Evolutionary conservation across 2,113 vertebrate genomes (phyloP).

Genomic region (Tapirus terrestris): DNA sequence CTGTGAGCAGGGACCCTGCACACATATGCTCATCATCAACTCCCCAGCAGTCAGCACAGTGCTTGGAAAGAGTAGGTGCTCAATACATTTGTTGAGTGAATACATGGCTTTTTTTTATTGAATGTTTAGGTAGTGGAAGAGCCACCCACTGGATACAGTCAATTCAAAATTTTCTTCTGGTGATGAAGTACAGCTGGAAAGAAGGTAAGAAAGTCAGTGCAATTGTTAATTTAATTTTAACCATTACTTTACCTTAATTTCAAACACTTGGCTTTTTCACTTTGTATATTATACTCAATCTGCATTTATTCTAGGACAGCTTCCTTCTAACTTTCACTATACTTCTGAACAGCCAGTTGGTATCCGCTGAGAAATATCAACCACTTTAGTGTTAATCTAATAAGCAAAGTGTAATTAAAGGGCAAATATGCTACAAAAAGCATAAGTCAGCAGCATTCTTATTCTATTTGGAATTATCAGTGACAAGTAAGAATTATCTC

Average conservation of each 20-base stretch:
- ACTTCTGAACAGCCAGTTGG: neutral
- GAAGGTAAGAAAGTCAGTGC: slow-evolving; percentile 86
- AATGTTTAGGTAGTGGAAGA: slow-evolving; percentile 93
- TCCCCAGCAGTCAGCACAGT: neutral
- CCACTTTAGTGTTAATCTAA: neutral
- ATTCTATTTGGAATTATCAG: neutral
- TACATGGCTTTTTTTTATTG: slow-evolving; percentile 52
- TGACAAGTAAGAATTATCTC: slow-evolving; percentile 16
- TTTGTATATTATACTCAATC: neutral
- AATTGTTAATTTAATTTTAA: slow-evolving; percentile 21
- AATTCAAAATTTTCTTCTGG: slow-evolving; percentile 93
- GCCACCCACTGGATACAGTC: slow-evolving; percentile 90
- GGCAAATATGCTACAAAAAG: neutral
- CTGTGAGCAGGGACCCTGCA: neutral
- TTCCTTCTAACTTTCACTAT: neutral
- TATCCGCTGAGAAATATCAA: neutral
- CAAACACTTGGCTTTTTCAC: neutral
- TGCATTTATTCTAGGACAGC: neutral
- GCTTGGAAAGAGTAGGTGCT: neutral
- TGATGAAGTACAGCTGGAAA: slow-evolving; percentile 91
- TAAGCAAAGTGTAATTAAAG: slow-evolving; percentile 1
- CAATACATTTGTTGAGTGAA: neutral
- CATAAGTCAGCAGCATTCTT: slow-evolving; percentile 7
- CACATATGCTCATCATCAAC: neutral
- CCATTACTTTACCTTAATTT: no score